Conservation (phyloP, 1,140 invertebrate genomes). For the Arion vulgaris region DNA sequence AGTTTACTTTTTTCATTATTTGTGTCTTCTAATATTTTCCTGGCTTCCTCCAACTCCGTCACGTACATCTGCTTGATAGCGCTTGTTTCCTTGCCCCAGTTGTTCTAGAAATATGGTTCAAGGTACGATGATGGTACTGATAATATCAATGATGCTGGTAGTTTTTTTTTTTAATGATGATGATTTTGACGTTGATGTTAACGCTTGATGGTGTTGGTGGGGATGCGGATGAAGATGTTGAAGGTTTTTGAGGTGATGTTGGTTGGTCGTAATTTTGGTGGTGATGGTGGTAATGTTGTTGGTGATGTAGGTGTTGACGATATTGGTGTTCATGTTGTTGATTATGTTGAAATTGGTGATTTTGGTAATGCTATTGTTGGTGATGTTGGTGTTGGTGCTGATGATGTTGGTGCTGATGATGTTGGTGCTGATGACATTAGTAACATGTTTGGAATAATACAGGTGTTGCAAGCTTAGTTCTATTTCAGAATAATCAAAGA, state of each 20-base stretch:
- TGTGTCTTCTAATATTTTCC: slow-evolving; percentile 67
- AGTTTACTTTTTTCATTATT: slow-evolving; percentile 67
- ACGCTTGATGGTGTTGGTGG: no score
- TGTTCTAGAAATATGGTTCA: slow-evolving; percentile 32
- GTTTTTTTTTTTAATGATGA: background rate
- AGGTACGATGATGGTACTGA: background rate
- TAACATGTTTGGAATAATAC: background rate
- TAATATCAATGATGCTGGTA: background rate
- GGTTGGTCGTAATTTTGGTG: no score
- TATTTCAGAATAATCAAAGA: no score
- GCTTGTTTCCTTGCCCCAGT: slow-evolving; percentile 74
- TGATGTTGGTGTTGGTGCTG: background rate
- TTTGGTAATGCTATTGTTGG: background rate
- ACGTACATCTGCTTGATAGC: slow-evolving; percentile 75
- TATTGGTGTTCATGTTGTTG: background rate
- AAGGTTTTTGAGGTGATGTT: background rate
- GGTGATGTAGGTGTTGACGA: background rate
- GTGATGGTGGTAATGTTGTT: background rate
- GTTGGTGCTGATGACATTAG: no score
- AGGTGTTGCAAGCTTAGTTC: no score
- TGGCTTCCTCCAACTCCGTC: slow-evolving; percentile 70
- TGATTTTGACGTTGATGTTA: no score
- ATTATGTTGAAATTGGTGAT: background rate
- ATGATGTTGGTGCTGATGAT: no score
- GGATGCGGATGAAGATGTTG: background rate